Percentiles rank a stretch among this genome's conserved stretches.
phyloP scores from a whole-genome alignment of 2,888 invertebrate genomes.

The Drosophila nr. perissopoda region DNA sequence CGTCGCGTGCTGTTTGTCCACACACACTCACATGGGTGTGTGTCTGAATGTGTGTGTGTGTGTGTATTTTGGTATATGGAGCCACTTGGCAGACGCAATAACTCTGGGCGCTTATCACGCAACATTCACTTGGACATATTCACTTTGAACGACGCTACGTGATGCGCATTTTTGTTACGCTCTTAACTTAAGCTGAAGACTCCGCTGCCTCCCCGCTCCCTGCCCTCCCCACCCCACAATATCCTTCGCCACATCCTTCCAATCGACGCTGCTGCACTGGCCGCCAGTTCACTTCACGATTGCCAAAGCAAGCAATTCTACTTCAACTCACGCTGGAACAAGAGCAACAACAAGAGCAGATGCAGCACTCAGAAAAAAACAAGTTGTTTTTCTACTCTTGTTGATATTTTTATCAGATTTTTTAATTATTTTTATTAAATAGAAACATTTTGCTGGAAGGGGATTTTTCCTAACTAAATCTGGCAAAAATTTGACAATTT shows the following conservation, averaged over 20 bases:
- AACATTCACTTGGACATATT: slow-evolving; percentile 79
- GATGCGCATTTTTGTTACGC: slow-evolving; percentile 84
- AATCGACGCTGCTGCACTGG: neutral
- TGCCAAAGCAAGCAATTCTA: neutral
- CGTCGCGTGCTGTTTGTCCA: slow-evolving; percentile 17
- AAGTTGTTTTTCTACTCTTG: neutral
- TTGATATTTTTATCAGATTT: neutral
- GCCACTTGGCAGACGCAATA: slow-evolving; percentile 69
- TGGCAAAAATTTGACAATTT: neutral
- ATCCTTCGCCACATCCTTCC: neutral
- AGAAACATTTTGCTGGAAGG: neutral
- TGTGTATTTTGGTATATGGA: slow-evolving; percentile 17
- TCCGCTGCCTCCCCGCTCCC: neutral
- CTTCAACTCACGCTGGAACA: slow-evolving; percentile 9
- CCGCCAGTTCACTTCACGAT: neutral
- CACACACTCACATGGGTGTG: neutral
- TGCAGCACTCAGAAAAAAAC: slow-evolving; percentile 36
- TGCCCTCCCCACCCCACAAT: neutral
- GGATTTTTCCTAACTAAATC: neutral
- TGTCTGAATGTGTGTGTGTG: slow-evolving; percentile 14
- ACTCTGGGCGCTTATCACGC: slow-evolving; percentile 65
- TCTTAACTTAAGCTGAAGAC: slow-evolving; percentile 58
- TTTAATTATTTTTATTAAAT: neutral
- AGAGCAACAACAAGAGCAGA: neutral
- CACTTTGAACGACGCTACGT: slow-evolving; percentile 84